Evolutionary conservation across 2,797 vertebrate species (phyloP).

Genomic region (Poliocrania exsul): DNA sequence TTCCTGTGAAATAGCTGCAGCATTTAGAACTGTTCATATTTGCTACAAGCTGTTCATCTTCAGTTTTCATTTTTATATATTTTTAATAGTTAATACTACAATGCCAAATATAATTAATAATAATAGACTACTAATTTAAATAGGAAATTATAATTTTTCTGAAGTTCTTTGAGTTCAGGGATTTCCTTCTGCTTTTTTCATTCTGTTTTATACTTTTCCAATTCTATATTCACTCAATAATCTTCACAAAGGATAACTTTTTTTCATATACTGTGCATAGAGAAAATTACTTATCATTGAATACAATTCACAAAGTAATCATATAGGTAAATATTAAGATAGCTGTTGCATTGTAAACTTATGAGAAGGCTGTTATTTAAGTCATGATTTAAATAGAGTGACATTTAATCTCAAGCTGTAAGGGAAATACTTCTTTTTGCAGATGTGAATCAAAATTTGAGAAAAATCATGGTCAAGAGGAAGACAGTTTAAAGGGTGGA

Average conservation of each 20-base stretch:
- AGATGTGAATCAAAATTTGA: background rate
- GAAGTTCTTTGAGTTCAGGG: background rate
- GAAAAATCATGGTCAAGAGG: background rate
- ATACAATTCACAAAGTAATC: background rate
- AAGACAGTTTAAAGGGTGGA: background rate
- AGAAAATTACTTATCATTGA: background rate
- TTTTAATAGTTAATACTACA: background rate
- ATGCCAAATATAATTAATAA: background rate
- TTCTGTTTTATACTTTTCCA: background rate
- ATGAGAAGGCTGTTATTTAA: background rate
- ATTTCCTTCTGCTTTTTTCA: background rate
- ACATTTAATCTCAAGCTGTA: background rate
- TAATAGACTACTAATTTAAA: background rate
- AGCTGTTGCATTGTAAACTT: background rate
- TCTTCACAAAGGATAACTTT: background rate
- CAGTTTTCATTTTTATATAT: background rate
- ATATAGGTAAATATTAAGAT: background rate
- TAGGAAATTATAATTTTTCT: background rate
- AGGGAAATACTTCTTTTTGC: background rate
- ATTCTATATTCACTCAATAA: background rate
- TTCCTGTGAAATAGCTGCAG: background rate
- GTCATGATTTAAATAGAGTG: background rate
- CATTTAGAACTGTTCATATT: background rate
- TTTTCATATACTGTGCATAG: background rate
- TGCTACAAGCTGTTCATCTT: background rate